Conservation (phyloP, 2,797 vertebrate genomes). For the Coregonus ussuriensis region DNA sequence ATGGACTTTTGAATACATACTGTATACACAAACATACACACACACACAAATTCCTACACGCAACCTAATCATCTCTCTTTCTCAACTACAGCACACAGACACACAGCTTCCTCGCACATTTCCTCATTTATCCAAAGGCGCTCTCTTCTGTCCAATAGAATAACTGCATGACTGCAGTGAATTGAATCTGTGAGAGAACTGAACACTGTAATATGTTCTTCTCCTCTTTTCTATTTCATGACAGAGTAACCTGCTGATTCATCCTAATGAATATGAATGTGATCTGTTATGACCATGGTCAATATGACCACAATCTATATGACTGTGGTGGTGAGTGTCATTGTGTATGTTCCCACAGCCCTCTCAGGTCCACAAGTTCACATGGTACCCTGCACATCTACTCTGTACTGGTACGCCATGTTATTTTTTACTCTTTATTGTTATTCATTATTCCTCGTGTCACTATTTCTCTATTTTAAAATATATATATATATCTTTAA, state of each 20-base stretch:
- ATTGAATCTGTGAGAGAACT: constrained; percentile 15
- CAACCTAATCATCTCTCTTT: constrained; percentile 14
- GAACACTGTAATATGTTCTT: constrained; percentile 1
- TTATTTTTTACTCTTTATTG: no score
- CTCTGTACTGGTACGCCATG: no score
- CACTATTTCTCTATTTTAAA: no score
- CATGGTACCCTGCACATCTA: not conserved
- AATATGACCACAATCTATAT: constrained; percentile 6
- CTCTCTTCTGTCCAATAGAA: constrained; percentile 53
- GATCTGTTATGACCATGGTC: constrained; percentile 18
- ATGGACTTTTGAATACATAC: no score
- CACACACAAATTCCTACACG: constrained; percentile 18
- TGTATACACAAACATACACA: not conserved
- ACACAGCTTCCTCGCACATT: constrained; percentile 3
- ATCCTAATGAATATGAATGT: constrained; percentile 27
- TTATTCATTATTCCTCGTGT: no score
- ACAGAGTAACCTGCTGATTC: constrained; percentile 43
- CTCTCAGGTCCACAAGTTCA: not conserved
- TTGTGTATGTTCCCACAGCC: not conserved
- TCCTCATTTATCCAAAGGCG: constrained; percentile 52
- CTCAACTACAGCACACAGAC: constrained; percentile 13
- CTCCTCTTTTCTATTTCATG: constrained; percentile 1
- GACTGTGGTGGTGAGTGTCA: not conserved
- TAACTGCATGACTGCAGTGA: constrained; percentile 63
- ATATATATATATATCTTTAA: no score